Evolutionary conservation across 2,888 invertebrate species (phyloP).

Genomic region (Scelioninae gen. 2): DNA sequence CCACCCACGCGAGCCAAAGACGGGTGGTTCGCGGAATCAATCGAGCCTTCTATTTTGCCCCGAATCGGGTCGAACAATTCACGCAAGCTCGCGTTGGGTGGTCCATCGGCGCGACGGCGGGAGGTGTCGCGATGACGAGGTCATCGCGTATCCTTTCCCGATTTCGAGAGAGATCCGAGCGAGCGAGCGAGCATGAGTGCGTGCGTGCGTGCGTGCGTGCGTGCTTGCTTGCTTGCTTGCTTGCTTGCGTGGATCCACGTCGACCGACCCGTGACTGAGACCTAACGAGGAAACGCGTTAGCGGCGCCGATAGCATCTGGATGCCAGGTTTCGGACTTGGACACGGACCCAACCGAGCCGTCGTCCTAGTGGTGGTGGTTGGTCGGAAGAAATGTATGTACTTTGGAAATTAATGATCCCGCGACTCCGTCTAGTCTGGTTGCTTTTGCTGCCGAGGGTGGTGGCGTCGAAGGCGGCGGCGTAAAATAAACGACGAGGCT

Average conservation of each 20-base stretch:
- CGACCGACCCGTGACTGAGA: conserved; percentile 55
- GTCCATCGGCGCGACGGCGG: conserved; percentile 49
- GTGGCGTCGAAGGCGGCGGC: too few species aligned
- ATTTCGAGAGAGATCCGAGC: conserved; percentile 56
- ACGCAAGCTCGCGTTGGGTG: conserved; percentile 48
- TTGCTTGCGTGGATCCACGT: too few species aligned
- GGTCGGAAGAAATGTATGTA: conserved; percentile 72
- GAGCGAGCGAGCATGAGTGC: too few species aligned
- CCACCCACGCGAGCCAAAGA: too few species aligned
- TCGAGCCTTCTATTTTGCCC: too few species aligned
- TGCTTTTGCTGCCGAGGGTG: conserved; percentile 31
- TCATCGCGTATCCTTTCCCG: conserved; percentile 56
- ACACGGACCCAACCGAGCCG: conserved; percentile 56
- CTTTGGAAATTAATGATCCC: conserved; percentile 72
- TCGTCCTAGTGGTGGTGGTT: conserved; percentile 62
- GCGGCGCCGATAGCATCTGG: conserved; percentile 68
- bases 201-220: too few species aligned
- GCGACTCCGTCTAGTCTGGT: conserved; percentile 59
- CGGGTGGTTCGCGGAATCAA: not conserved
- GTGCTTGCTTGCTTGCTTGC: too few species aligned
- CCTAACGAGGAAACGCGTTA: conserved; percentile 62
- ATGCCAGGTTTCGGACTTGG: conserved; percentile 68
- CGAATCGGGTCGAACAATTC: conserved; percentile 44
- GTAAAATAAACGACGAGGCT: conserved; percentile 50
- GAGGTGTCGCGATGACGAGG: conserved; percentile 47